Conservation (phyloP, 2,113 vertebrate genomes). For the Pseudorectes ferrugineus region DNA sequence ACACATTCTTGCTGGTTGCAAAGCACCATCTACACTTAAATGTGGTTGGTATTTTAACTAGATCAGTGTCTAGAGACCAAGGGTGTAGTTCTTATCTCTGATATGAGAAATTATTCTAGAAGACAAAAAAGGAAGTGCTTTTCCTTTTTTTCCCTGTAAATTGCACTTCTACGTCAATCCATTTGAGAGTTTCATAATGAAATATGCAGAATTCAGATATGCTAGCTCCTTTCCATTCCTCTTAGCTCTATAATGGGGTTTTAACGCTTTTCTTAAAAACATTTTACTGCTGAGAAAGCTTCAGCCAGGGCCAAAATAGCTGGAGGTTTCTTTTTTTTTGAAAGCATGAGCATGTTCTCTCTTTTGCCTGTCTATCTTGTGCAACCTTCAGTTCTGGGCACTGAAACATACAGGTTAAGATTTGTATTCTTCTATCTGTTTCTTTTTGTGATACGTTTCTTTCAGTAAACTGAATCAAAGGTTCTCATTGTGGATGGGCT, state of each 20-base stretch:
- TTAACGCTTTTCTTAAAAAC: neutral
- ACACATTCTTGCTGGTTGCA: neutral
- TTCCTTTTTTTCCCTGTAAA: neutral
- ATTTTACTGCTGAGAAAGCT: neutral
- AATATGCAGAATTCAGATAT: constrained; percentile 27
- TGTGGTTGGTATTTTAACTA: neutral
- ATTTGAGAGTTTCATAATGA: neutral
- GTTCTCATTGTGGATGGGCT: neutral
- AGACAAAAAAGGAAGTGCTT: neutral
- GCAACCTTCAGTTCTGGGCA: neutral
- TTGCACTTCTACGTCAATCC: neutral
- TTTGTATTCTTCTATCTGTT: neutral
- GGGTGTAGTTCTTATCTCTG: neutral
- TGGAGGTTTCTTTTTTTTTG: neutral
- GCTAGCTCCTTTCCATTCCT: neutral
- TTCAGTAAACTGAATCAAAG: neutral
- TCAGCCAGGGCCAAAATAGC: neutral
- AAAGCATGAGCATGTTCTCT: neutral
- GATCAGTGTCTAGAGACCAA: neutral
- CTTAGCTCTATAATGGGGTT: neutral
- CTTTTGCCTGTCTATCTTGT: neutral
- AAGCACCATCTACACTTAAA: neutral
- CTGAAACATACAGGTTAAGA: neutral
- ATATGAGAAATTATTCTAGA: neutral
- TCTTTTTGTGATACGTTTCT: neutral